Evolutionary conservation across 2,113 vertebrate genomes (phyloP).

Genomic region (Ceyx cyanopectus): DNA sequence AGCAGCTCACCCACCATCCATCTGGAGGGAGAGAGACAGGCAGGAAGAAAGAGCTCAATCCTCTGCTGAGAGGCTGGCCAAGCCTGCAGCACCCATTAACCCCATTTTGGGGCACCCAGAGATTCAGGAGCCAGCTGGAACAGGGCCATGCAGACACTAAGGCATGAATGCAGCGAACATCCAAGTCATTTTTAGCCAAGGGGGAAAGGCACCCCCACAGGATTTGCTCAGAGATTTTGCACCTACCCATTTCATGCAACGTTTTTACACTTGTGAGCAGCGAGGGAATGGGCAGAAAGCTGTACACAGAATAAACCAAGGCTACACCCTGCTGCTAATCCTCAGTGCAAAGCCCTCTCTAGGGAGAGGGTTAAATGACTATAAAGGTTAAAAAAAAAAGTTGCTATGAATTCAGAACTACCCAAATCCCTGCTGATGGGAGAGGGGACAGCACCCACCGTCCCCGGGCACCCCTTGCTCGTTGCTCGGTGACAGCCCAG

Average conservation of each 20-base stretch:
- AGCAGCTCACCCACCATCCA: neutral
- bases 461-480: neutral
- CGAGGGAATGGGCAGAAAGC: neutral
- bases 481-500: conserved; percentile 65
- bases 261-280: neutral
- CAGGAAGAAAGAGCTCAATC: neutral
- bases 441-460: neutral
- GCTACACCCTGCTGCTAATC: neutral
- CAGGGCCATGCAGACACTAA: neutral
- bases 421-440: neutral
- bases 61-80: neutral
- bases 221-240: neutral
- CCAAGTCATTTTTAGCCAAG: neutral
- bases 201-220: neutral
- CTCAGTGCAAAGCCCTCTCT: neutral
- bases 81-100: neutral
- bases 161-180: neutral
- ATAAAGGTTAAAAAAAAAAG: neutral
- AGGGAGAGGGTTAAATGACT: neutral
- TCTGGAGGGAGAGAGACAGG: neutral
- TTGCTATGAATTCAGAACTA: neutral
- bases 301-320: neutral
- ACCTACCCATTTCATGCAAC: neutral
- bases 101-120: neutral
- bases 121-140: neutral